Evolutionary conservation across 1,140 invertebrate species (phyloP).

Genomic region (Nebria ingens): DNA sequence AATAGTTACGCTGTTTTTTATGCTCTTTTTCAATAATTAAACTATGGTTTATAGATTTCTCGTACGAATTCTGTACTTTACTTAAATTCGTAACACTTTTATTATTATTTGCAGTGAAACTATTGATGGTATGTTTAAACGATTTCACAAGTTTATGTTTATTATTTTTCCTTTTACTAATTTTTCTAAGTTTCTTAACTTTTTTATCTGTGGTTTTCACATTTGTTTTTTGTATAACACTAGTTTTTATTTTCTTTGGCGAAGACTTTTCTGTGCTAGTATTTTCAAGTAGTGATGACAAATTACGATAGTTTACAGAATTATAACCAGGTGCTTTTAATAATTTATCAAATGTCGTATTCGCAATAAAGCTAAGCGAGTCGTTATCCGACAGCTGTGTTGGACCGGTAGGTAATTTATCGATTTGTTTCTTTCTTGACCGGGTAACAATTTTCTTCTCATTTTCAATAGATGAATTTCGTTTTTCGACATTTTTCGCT

Average conservation of each 20-base stretch:
- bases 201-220: neutral
- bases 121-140: too few species aligned
- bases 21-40: neutral
- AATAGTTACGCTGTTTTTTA: neutral
- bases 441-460: neutral
- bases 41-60: neutral
- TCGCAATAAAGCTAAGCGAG: neutral
- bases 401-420: neutral
- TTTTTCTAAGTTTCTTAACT: neutral
- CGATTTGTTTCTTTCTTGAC: neutral
- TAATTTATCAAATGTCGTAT: neutral
- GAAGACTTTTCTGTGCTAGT: neutral
- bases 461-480: neutral
- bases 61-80: neutral
- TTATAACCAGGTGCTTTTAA: neutral
- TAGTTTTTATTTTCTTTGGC: neutral
- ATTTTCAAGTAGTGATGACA: neutral
- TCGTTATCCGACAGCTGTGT: neutral
- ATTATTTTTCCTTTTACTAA: neutral
- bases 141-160: neutral
- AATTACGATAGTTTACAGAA: neutral
- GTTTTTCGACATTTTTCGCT: slow-evolving; percentile 2
- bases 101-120: too few species aligned
- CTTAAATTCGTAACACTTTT: too few species aligned
- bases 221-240: neutral